Conservation (phyloP, 35 echinoderm and acorn worm species). For the Strongylocentrotus purpuratus region DNA sequence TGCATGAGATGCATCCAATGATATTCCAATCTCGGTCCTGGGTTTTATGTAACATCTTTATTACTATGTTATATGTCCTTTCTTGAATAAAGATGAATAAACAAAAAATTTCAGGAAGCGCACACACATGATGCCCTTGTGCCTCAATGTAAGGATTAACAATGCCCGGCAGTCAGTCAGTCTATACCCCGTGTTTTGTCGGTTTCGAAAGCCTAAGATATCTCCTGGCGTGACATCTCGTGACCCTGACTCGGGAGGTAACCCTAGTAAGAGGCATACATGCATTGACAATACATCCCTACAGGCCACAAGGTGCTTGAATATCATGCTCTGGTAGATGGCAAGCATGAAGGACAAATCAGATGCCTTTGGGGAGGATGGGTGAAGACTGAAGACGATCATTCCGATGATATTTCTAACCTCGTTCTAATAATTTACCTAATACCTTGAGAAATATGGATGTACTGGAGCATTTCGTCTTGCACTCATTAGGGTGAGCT, state of each 20-base stretch:
- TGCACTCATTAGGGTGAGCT: too few species aligned
- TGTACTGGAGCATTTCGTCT: too few species aligned
- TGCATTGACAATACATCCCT: neutral
- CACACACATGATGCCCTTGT: neutral
- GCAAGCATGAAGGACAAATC: neutral
- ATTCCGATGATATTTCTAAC: neutral
- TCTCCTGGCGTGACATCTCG: neutral
- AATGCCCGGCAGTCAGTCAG: neutral
- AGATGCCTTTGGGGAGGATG: neutral
- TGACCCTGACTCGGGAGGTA: neutral
- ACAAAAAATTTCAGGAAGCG: too few species aligned
- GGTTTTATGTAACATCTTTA: too few species aligned
- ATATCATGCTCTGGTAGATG: neutral
- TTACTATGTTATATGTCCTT: too few species aligned
- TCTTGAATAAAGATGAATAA: too few species aligned
- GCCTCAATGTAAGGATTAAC: neutral
- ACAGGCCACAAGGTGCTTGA: neutral
- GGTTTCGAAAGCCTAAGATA: neutral
- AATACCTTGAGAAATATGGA: neutral
- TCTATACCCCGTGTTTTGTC: neutral
- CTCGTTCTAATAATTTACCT: neutral
- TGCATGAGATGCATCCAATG: too few species aligned
- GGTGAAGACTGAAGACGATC: neutral
- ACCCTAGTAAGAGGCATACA: neutral
- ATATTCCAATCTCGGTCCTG: too few species aligned